Evolutionary conservation across 2,797 vertebrate species (phyloP).

Genomic region (Pipistrellus kuhlii): DNA sequence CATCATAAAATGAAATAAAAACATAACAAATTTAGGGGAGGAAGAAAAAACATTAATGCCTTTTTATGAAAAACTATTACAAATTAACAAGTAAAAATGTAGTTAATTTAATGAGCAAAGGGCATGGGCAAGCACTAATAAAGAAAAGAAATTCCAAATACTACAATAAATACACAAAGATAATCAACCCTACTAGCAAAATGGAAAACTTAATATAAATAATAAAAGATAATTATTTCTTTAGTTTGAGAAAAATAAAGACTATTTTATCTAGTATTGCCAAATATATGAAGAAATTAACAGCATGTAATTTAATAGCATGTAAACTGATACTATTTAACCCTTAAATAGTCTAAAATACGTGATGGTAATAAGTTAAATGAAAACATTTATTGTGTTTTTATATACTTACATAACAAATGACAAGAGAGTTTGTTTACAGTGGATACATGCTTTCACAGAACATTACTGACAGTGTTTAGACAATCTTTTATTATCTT

Average conservation of each 20-base stretch:
- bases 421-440: constrained; percentile 21
- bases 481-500: constrained; percentile 10
- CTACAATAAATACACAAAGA: neutral
- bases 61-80: neutral
- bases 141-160: neutral
- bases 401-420: constrained; percentile 7
- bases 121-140: neutral
- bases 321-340: neutral
- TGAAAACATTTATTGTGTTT: neutral
- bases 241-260: neutral
- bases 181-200: neutral
- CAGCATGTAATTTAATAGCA: neutral
- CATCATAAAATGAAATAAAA: neutral
- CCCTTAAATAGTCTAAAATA: neutral
- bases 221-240: neutral
- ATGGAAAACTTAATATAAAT: neutral
- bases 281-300: neutral
- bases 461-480: neutral
- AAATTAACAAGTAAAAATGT: neutral
- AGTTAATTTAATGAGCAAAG: neutral
- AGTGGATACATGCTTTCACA: neutral
- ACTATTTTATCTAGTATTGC: neutral
- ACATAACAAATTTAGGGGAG: neutral
- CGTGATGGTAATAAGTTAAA: neutral
- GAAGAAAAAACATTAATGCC: neutral